phyloP scores from a whole-genome alignment of 2,113 vertebrate genomes.

The Archilochus colubris region DNA sequence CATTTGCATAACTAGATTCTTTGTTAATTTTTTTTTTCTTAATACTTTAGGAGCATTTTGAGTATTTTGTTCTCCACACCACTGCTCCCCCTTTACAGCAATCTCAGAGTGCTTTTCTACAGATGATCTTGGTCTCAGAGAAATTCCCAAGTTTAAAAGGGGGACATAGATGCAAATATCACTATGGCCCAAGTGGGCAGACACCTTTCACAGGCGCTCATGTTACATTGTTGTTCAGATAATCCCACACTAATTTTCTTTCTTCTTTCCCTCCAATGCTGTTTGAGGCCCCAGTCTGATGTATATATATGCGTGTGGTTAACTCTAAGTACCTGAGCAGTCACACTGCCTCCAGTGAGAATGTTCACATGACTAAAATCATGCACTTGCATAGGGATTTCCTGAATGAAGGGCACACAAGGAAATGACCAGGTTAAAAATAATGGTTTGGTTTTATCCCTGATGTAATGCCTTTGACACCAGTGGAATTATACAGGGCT shows the following conservation, averaged over 20 bases:
- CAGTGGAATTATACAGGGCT: conserved; percentile 62
- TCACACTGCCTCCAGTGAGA: conserved; percentile 6
- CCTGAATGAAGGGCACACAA: conserved; percentile 26
- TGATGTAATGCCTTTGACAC: conserved; percentile 19
- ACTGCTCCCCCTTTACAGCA: fast-evolving
- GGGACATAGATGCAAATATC: background rate
- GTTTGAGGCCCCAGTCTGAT: background rate
- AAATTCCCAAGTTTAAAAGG: background rate
- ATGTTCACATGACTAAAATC: conserved; percentile 40
- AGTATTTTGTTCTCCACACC: background rate
- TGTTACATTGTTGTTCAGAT: background rate
- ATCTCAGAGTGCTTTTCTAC: background rate
- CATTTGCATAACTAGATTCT: conserved; percentile 35
- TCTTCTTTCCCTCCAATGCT: background rate
- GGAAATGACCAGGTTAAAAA: conserved; percentile 51
- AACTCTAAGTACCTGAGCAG: background rate
- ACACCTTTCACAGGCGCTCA: background rate
- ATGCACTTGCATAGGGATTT: conserved; percentile 46
- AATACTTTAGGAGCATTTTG: background rate
- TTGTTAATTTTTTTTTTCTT: background rate
- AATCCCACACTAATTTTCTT: background rate
- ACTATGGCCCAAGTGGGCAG: background rate
- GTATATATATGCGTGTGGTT: background rate
- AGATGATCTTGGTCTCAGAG: background rate
- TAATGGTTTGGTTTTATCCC: conserved; percentile 15